Evolutionary conservation across 1,140 invertebrate genomes (phyloP), one percentile per base, ranked within the genome.

Genomic region (Bombus pyrosoma): DNA sequence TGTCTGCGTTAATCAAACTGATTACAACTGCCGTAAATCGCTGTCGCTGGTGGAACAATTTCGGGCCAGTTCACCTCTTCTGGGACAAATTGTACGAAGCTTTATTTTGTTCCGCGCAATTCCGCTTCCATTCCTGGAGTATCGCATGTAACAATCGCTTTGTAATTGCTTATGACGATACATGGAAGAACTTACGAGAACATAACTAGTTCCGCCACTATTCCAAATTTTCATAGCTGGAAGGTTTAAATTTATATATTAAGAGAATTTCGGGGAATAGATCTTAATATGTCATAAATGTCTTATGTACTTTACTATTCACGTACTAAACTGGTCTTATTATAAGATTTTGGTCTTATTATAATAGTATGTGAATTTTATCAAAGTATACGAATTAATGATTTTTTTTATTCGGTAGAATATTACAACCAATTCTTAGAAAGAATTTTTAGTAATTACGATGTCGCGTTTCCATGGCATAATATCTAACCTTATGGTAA

Each of bases 1-100:
- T 85, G 83, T 85, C 83, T 85, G 83, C 77, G 77, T 85, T 85
- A 80, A 85, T 85, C 83, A 85, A 85, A 85, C 83, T 85, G 83
- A 85, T 85, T 85, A 85, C 83, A 85, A 85, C 83, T 85, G 37
- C 68, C 57, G 83, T 85, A 85, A 85, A 85, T 85, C 68, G 69
- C 76, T 79, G 83, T 79, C 83, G 80, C 53, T 57, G 77, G 68
- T 43, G 68, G 83, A 73, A 85, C 83, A 85, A 85, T 85, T 85
- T 85, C 83, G 83, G 71, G 37, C 77, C 83, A 39, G 77, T 85
- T 85, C 83, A 73, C 83, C 83, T 85, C 83, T 85, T 85, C 83
- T 72, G 83, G 77, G 77, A 85, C 83, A 85, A 85, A 85, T 85
- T 85, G 83, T 85, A 71, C 82, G 74, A 83, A 83, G 66, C 83